Evolutionary conservation across 2,797 vertebrate genomes (phyloP).

Genomic region (Acipenser oxyrinchus): DNA sequence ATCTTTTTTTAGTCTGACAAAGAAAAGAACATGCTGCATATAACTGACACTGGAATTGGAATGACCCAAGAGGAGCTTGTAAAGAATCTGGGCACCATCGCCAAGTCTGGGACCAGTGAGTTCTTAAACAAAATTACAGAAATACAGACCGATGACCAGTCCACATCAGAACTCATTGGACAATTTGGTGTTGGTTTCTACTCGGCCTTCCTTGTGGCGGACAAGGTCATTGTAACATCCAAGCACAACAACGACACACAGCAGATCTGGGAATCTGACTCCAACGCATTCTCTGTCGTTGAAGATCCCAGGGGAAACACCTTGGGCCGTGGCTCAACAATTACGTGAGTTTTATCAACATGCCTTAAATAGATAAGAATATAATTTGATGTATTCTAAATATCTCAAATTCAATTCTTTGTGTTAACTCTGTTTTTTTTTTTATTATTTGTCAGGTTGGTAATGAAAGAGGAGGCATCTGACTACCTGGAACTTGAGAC

Average conservation of each 20-base stretch:
- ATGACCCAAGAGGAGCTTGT: slow-evolving; percentile 96
- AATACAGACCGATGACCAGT: slow-evolving; percentile 80
- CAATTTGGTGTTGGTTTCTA: slow-evolving; percentile 99
- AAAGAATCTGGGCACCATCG: slow-evolving; percentile 93
- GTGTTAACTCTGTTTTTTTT: not conserved
- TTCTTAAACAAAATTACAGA: slow-evolving; percentile 92
- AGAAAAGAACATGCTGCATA: slow-evolving; percentile 95
- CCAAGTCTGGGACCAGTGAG: slow-evolving; percentile 96
- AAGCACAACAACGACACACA: slow-evolving; percentile 96
- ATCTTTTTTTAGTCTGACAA: slow-evolving; percentile 79
- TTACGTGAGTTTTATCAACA: slow-evolving; percentile 68
- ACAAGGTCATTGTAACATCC: slow-evolving; percentile 91
- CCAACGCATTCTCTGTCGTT: slow-evolving; percentile 87
- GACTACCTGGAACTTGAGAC: slow-evolving; percentile 96
- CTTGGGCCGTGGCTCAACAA: slow-evolving; percentile 85
- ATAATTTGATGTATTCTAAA: not conserved
- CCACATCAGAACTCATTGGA: slow-evolving; percentile 92
- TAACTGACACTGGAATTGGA: slow-evolving; percentile 93
- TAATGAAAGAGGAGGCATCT: slow-evolving; percentile 94
- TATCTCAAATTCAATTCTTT: not conserved
- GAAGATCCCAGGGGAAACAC: slow-evolving; percentile 88
- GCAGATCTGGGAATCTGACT: slow-evolving; percentile 97
- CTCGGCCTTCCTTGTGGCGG: slow-evolving; percentile 93
- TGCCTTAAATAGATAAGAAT: too few relatives aligned
- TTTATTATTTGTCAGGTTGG: slow-evolving; percentile 57